Base-by-base conservation (phyloP, 2,888 invertebrate species). In the Lapara coniferarum region DNA sequence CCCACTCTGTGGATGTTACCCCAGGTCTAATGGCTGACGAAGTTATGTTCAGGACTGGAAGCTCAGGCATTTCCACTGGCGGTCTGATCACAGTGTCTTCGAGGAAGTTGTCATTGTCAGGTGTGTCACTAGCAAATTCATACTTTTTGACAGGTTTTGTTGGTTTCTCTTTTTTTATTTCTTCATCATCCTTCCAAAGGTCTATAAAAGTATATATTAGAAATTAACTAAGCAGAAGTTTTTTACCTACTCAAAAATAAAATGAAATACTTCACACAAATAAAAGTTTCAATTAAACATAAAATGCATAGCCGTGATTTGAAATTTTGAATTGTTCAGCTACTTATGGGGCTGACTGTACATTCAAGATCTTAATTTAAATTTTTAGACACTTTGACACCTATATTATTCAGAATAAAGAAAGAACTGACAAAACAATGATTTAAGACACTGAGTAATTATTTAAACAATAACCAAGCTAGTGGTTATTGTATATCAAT, bases 1-100 rank as follows among this genome's bases (percentile, higher is more conserved):
- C 98, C 98, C 98, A 99, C 81, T 98, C 96, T 0, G 96, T 95
- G n/a, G 94, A 94, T 12, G 93, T 95, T 0, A 90, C 85, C 16
- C 91, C 92, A 0, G 85, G 71, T 69, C 90, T 89, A 30, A 87
- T 85, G 0, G 86, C 81, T 0, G 94, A 89, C 67, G 94, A 94
- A 1, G 96, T 96, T 68, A 97, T 97, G 74, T 95, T 96, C 30
- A 98, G 85, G 0, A 97, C 91, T 0, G 96, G 96, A 71, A 95
- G 88, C 55, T 93, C 87, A 6, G 95, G 94, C 70, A 92, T 74
- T 68, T 89, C 89, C 10, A 88, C 76, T 0, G 87, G 85, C 2
- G 91, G 92, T 14, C 84, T 84, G 37, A 92, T 90, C 0, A 93
- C 81, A 0, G 90, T 88, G 46, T 83, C 85, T 73, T 91, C 90